Evolutionary conservation across 64 coral and sea anemone species (phyloP).

Genomic region (Actinia tenebrosa): DNA sequence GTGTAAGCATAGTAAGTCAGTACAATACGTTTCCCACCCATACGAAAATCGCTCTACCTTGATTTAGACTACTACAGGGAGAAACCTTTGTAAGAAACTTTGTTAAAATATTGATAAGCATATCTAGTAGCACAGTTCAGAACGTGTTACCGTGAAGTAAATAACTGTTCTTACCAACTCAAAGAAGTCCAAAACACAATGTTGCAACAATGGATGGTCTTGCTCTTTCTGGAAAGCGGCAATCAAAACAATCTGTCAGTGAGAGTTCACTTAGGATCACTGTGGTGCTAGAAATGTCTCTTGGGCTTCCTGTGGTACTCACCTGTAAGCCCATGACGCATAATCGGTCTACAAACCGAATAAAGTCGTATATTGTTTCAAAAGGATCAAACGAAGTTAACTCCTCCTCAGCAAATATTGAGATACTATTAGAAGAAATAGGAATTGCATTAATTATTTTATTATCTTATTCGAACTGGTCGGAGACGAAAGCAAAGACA

Average conservation of each 20-base stretch:
- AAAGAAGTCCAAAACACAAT: slow-evolving; percentile 84
- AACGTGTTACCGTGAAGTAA: neutral
- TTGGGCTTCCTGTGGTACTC: neutral
- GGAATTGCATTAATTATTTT: neutral
- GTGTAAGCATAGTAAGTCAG: too few relatives aligned
- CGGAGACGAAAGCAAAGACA: too few relatives aligned
- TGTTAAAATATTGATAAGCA: too few relatives aligned
- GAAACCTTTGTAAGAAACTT: too few relatives aligned
- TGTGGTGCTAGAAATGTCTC: too few relatives aligned
- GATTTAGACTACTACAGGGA: too few relatives aligned
- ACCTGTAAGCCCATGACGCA: slow-evolving; percentile 82
- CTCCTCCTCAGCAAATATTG: neutral
- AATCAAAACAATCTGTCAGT: neutral
- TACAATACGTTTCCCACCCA: too few relatives aligned
- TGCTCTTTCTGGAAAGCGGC: slow-evolving; percentile 46
- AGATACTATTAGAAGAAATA: neutral
- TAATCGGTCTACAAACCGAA: slow-evolving; percentile 77
- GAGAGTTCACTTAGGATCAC: too few relatives aligned
- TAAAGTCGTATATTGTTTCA: slow-evolving; percentile 61
- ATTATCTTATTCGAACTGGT: too few relatives aligned
- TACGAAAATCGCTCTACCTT: too few relatives aligned
- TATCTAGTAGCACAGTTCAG: too few relatives aligned
- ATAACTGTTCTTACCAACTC: slow-evolving; percentile 67
- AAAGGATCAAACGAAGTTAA: slow-evolving; percentile 34
- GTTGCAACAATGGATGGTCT: slow-evolving; percentile 75